These are phyloP conservation scores for Typhlomys cinereus DNA, from an alignment of 2,113 vertebrate genomes.

Conservation along the genomic window DNA sequence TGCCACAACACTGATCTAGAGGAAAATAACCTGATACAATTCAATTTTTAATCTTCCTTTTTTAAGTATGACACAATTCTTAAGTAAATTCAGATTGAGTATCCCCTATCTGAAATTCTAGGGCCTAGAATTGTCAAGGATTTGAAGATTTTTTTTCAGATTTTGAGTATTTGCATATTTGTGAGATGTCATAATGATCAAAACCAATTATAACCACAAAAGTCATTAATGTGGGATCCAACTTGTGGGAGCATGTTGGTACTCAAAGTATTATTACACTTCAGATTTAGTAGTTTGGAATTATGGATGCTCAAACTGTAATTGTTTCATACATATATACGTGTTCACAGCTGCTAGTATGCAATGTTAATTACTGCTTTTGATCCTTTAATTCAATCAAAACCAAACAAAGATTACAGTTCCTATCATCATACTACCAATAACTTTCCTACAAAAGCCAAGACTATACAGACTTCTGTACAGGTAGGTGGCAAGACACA, in stretches of 20 bases:
- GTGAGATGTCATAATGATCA: neutral
- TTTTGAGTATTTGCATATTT: neutral
- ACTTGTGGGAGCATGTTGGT: no score
- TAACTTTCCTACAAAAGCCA: conserved; percentile 41
- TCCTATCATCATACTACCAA: neutral
- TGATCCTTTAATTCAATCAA: neutral
- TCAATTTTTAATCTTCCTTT: conserved; percentile 32
- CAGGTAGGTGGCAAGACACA: neutral
- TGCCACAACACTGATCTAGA: neutral
- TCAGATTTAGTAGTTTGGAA: neutral
- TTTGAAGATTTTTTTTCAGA: neutral
- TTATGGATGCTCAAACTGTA: neutral
- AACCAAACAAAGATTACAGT: neutral
- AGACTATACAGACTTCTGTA: neutral
- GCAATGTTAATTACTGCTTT: neutral
- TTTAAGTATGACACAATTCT: neutral
- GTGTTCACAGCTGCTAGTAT: conserved; percentile 34
- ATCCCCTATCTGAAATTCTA: neutral
- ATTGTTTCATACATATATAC: neutral
- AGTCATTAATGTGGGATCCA: neutral
- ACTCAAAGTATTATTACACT: neutral
- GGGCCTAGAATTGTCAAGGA: neutral
- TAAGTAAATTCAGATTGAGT: neutral
- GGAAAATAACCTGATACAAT: neutral
- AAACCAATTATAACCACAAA: neutral